phyloP scores from a whole-genome alignment of 2,888 invertebrate genomes.

The Macrosoma leucophasiata region DNA sequence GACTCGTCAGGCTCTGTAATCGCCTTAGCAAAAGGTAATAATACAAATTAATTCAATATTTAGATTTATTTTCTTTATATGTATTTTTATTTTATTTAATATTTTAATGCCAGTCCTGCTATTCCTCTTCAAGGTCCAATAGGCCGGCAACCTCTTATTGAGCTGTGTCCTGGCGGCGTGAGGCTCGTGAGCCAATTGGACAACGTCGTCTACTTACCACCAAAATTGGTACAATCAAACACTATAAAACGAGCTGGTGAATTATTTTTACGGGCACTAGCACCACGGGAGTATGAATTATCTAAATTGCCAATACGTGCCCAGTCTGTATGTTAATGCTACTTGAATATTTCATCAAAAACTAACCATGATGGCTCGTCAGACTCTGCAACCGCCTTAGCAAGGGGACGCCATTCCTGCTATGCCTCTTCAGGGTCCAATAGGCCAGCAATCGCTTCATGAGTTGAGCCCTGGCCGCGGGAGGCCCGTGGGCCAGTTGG shows the following conservation, averaged over 20 bases:
- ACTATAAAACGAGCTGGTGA: too few relatives aligned
- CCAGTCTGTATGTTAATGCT: too few relatives aligned
- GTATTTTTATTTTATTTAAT: too few relatives aligned
- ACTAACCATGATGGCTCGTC: slow-evolving; percentile 48
- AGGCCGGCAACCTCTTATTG: slow-evolving; percentile 92
- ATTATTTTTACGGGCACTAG: too few relatives aligned
- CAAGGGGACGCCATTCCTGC: slow-evolving; percentile 96
- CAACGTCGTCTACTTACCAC: slow-evolving; percentile 93
- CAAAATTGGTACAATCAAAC: too few relatives aligned
- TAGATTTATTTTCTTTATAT: too few relatives aligned
- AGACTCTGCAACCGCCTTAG: slow-evolving; percentile 77
- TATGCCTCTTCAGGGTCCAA: slow-evolving; percentile 97
- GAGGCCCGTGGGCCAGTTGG: slow-evolving; percentile 78
- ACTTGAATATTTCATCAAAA: too few relatives aligned
- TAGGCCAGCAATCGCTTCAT: slow-evolving; percentile 94
- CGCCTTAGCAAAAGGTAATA: slow-evolving; percentile 91
- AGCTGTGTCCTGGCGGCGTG: slow-evolving; percentile 87
- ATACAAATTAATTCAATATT: too few relatives aligned
- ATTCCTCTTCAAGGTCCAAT: slow-evolving; percentile 98
- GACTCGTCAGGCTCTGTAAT: slow-evolving; percentile 42
- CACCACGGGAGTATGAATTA: too few relatives aligned
- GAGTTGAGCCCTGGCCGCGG: slow-evolving; percentile 86
- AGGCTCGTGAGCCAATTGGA: slow-evolving; percentile 79
- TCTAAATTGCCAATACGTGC: too few relatives aligned
- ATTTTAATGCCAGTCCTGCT: slow-evolving; percentile 97